Evolutionary conservation across 2,888 invertebrate genomes (phyloP).

Genomic region (Hirtodrosophila duncani): DNA sequence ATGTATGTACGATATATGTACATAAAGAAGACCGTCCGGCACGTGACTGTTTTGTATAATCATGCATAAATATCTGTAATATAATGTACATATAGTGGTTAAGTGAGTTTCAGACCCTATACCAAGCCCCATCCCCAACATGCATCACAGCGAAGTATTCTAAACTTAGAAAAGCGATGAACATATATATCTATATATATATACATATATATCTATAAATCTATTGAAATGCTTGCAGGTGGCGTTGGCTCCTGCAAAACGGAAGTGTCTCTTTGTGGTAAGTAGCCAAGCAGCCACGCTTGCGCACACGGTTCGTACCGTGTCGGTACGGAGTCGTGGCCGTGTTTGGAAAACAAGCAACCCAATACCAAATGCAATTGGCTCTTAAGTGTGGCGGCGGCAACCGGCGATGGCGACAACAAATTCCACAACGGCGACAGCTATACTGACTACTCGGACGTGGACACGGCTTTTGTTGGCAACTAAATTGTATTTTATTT

Average conservation of each 20-base stretch:
- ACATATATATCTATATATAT: no score
- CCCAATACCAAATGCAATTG: no score
- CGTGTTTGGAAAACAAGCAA: constrained; percentile 34
- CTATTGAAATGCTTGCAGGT: no score
- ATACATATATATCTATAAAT: no score
- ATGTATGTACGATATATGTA: constrained; percentile 11
- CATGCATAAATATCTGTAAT: constrained; percentile 55
- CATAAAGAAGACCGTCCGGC: constrained; percentile 30
- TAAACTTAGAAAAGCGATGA: no score
- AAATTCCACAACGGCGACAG: constrained; percentile 39
- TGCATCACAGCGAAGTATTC: no score
- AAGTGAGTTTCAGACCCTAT: no score
- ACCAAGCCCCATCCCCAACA: no score
- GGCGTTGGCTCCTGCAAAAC: no score
- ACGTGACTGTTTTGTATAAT: constrained; percentile 66
- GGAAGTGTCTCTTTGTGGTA: no score
- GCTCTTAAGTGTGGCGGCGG: constrained; percentile 24
- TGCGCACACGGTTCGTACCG: no score
- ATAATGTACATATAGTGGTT: constrained; percentile 19
- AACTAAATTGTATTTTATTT: constrained; percentile 64
- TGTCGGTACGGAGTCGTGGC: neutral
- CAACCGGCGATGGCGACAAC: constrained; percentile 16
- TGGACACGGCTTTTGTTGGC: constrained; percentile 56
- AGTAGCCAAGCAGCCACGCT: no score
- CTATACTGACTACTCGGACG: constrained; percentile 19